Evolutionary conservation across 2,888 invertebrate genomes (phyloP).

Genomic region (Thera obeliscata): DNA sequence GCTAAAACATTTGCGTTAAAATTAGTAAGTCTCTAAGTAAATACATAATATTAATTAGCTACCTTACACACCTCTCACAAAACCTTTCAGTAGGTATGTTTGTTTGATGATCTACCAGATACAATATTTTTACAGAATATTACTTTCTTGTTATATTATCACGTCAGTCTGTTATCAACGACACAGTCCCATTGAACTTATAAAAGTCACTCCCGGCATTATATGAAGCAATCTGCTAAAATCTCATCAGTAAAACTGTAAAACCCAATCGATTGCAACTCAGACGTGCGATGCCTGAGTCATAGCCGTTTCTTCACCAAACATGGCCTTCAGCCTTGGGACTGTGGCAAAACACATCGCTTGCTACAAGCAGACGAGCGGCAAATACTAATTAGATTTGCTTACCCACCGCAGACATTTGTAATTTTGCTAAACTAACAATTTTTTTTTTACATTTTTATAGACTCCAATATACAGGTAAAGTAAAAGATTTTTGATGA

Average conservation of each 20-base stretch:
- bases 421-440: too few relatives aligned
- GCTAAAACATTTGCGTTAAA: too few relatives aligned
- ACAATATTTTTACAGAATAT: background rate
- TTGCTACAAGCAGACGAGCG: conserved; percentile 43
- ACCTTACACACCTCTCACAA: background rate
- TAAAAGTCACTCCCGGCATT: conserved; percentile 7
- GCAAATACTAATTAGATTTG: conserved; percentile 45
- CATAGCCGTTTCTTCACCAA: conserved; percentile 46
- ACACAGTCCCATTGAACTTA: conserved; percentile 1
- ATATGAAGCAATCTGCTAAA: conserved; percentile 15
- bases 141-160: background rate
- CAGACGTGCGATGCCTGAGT: conserved; percentile 35
- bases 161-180: background rate
- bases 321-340: conserved; percentile 56
- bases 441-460: too few relatives aligned
- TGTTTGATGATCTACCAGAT: background rate
- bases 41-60: too few relatives aligned
- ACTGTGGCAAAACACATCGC: conserved; percentile 48
- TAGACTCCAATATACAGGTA: too few relatives aligned
- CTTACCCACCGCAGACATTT: conserved; percentile 14
- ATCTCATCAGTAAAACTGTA: conserved; percentile 22
- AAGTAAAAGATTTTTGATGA: too few relatives aligned
- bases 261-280: conserved; percentile 27
- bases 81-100: too few relatives aligned
- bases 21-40: too few relatives aligned